Evolutionary conservation across 1,140 invertebrate species (phyloP).

Genomic region (Eufriesea mexicana): DNA sequence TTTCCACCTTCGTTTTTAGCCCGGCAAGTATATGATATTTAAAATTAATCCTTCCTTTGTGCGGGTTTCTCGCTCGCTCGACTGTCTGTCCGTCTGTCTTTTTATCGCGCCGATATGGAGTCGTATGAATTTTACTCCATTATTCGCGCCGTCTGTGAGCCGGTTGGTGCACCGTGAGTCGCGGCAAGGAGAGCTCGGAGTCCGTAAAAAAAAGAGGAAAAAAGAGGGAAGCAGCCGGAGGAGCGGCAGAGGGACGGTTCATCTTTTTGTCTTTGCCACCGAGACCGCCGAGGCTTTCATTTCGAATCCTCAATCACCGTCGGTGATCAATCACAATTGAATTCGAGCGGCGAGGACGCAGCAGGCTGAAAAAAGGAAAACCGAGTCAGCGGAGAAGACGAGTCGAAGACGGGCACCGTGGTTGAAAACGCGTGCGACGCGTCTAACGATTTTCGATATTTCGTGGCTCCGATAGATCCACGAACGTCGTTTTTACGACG

Average conservation of each 20-base stretch:
- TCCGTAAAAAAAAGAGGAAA: conserved; percentile 2
- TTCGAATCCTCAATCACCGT: conserved; percentile 79
- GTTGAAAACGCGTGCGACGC: not conserved
- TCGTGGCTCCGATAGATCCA: too few species aligned
- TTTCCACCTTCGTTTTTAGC: conserved; percentile 71
- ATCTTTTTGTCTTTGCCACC: conserved; percentile 75
- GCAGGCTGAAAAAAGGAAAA: conserved; percentile 25
- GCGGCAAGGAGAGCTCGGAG: conserved; percentile 36
- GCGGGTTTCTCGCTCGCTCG: conserved; percentile 58
- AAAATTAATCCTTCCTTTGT: conserved; percentile 83
- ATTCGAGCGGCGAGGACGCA: conserved; percentile 65
- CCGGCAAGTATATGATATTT: conserved; percentile 79
- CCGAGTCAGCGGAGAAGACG: accelerated
- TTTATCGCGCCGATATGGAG: conserved; percentile 81
- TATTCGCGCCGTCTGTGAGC: conserved; percentile 68
- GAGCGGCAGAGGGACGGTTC: conserved; percentile 42
- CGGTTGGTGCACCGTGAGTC: conserved; percentile 27
- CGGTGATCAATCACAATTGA: conserved; percentile 82
- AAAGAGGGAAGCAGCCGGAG: conserved; percentile 27
- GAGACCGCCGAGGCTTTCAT: conserved; percentile 71
- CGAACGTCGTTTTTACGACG: too few species aligned
- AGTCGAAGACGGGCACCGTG: conserved; percentile 26
- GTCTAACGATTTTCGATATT: not conserved
- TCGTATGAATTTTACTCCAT: conserved; percentile 81
- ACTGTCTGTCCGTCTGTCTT: conserved; percentile 76